A percentile compares a stretch with the other conserved stretches of the same genome.
These are phyloP conservation scores for Mus spicilegus DNA, from an alignment of 2,113 vertebrate species.

Conservation along the genomic window DNA sequence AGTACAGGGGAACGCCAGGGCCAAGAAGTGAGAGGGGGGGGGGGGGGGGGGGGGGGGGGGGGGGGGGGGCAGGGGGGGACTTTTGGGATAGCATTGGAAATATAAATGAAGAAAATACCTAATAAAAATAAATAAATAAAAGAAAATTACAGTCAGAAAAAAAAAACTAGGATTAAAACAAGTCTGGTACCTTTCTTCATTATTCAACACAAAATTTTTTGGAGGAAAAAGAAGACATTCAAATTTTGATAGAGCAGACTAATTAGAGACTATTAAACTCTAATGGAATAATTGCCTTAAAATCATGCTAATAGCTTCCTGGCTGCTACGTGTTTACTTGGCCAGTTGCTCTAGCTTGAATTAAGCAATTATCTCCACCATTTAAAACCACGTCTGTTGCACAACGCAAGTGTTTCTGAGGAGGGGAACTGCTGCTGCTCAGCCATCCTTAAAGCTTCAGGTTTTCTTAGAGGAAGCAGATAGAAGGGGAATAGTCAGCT, in stretches of 20 bases:
- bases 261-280: constrained; percentile 85
- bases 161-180: neutral
- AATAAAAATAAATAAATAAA: no score
- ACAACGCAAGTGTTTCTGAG: constrained; percentile 52
- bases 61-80: no score
- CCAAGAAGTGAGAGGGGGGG: no score
- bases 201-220: constrained; percentile 65
- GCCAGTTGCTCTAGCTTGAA: constrained; percentile 81
- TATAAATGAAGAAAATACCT: no score
- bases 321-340: constrained; percentile 82
- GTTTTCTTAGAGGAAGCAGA: constrained; percentile 57
- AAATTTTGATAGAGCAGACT: constrained; percentile 79
- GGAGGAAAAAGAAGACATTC: constrained; percentile 62
- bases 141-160: no score
- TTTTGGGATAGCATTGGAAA: no score
- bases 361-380: constrained; percentile 81
- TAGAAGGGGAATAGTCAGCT: constrained; percentile 39
- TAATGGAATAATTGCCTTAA: constrained; percentile 86
- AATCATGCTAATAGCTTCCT: constrained; percentile 85
- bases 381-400: constrained; percentile 69
- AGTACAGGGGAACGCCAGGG: no score
- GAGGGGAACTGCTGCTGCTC: constrained; percentile 49
- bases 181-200: constrained; percentile 12
- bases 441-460: constrained; percentile 1
- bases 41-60: no score